phyloP scores from a whole-genome alignment of 2,797 vertebrate species.

The Gadopsis bispinosus region DNA sequence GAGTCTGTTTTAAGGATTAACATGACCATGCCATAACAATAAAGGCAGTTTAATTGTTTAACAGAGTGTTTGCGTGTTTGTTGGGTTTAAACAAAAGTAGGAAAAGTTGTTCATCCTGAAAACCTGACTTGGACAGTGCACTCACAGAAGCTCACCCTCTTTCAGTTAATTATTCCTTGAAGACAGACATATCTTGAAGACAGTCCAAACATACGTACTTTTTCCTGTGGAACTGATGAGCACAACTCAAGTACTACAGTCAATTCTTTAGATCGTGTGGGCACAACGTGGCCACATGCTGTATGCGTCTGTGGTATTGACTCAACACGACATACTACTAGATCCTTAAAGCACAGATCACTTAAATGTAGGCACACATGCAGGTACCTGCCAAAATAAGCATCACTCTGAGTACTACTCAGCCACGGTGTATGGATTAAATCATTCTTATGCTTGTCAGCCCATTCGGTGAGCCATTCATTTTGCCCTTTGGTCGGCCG shows the following conservation, averaged over 20 bases:
- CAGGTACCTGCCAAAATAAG: conserved; percentile 19
- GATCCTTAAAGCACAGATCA: conserved; percentile 32
- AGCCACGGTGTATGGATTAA: conserved; percentile 1
- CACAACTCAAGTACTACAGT: not conserved
- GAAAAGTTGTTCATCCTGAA: not conserved
- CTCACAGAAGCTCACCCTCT: not conserved
- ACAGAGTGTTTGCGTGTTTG: not conserved
- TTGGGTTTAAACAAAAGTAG: not conserved
- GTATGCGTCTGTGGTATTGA: conserved; percentile 9
- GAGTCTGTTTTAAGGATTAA: too few species aligned
- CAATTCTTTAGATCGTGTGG: conserved; percentile 25
- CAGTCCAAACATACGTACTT: not conserved
- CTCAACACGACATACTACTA: conserved; percentile 2
- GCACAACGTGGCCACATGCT: conserved; percentile 4
- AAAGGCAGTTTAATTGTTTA: too few species aligned
- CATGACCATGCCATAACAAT: too few species aligned
- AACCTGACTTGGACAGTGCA: not conserved
- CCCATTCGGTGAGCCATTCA: conserved; percentile 3
- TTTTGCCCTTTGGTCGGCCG: conserved; percentile 4
- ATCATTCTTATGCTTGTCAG: conserved; percentile 4
- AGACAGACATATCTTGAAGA: not conserved
- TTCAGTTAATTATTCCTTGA: not conserved
- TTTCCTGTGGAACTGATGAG: not conserved
- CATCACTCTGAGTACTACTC: conserved; percentile 1
- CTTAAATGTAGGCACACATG: not conserved